Percentiles rank a stretch among this genome's conserved stretches.
phyloP scores from a whole-genome alignment of 2,797 vertebrate species.

The Darevskia mixta region DNA sequence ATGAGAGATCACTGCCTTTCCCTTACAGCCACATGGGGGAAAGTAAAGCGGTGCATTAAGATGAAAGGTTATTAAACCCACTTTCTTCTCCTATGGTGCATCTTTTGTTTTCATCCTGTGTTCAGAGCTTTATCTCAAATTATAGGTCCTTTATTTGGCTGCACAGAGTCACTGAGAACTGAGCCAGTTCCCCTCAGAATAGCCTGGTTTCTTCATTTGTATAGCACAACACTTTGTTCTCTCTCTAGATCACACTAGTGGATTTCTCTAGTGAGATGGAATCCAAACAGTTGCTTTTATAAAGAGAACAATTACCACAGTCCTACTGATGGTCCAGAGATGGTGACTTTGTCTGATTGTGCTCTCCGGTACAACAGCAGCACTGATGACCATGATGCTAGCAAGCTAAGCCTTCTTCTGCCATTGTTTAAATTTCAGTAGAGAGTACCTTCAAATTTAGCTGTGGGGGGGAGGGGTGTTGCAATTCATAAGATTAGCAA shows the following conservation, averaged over 20 bases:
- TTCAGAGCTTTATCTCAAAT: neutral
- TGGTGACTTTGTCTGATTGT: constrained; percentile 61
- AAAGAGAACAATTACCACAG: constrained; percentile 22
- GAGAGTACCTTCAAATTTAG: constrained; percentile 4
- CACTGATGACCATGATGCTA: constrained; percentile 56
- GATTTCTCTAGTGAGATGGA: neutral
- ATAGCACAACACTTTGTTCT: neutral
- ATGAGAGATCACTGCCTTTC: neutral
- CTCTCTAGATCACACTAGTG: neutral
- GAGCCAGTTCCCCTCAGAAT: neutral
- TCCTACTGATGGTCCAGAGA: constrained; percentile 57
- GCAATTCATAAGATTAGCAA: neutral
- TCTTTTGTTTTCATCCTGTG: too few relatives aligned
- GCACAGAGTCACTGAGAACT: neutral
- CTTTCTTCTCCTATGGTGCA: too few relatives aligned
- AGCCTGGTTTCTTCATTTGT: neutral
- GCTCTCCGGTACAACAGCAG: constrained; percentile 67
- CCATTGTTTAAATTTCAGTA: constrained; percentile 56
- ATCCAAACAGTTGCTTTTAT: neutral
- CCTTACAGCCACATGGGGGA: neutral
- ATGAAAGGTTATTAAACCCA: too few relatives aligned
- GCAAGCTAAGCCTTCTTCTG: constrained; percentile 58
- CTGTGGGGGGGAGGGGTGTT: neutral
- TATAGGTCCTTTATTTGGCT: neutral
- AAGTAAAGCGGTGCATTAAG: neutral